These are phyloP conservation scores for Drosophila pectinifera DNA, from an alignment of 1,140 invertebrate genomes.

Conservation along the genomic window DNA sequence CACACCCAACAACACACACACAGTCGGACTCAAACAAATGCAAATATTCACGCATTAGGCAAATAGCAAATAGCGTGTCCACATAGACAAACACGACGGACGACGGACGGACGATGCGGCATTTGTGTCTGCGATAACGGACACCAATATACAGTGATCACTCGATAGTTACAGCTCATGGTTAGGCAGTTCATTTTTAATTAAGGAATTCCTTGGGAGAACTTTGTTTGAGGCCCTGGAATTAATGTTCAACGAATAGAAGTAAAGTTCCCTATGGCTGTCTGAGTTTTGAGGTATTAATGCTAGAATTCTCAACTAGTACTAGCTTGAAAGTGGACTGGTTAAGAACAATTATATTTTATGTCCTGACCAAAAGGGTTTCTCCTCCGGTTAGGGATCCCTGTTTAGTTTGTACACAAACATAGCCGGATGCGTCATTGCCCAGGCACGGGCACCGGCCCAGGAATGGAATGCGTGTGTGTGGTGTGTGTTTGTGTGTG, in stretches of 20 bases:
- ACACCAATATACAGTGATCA: neutral
- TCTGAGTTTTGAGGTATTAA: no score
- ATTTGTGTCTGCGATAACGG: conserved; percentile 7
- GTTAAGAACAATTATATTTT: no score
- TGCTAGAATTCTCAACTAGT: no score
- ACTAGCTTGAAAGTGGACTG: no score
- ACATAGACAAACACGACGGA: conserved; percentile 1
- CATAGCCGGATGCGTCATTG: conserved; percentile 32
- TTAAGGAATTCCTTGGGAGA: no score
- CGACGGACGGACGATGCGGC: conserved; percentile 6
- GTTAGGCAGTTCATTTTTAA: neutral
- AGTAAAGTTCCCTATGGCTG: no score
- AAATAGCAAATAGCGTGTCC: conserved; percentile 19
- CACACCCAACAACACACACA: conserved; percentile 6
- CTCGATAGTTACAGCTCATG: neutral
- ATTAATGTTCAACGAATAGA: no score
- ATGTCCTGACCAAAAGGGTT: neutral
- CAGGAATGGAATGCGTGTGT: conserved; percentile 54
- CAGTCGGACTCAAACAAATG: conserved; percentile 2
- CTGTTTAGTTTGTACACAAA: conserved; percentile 18
- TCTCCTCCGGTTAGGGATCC: neutral
- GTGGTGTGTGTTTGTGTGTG: neutral
- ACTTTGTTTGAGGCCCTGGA: no score
- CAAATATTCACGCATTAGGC: conserved; percentile 29
- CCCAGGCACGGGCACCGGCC: conserved; percentile 13